Percentiles rank a stretch among this genome's conserved stretches.
Conservation (phyloP, 1,140 invertebrate species). For the Thaumatotibia leucotreta region DNA sequence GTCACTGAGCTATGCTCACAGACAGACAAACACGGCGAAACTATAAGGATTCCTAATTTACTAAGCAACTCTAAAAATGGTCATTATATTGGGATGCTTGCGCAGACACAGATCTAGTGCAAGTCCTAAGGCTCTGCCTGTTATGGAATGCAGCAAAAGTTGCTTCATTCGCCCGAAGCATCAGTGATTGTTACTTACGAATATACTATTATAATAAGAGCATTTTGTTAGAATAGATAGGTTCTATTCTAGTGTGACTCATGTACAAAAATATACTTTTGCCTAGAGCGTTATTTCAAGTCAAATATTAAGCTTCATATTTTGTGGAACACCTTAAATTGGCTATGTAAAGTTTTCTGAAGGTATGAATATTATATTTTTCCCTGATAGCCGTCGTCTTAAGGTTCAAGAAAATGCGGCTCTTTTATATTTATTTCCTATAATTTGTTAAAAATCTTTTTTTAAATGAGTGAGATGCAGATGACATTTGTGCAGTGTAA, state of each 20-base stretch:
- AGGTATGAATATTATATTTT: not conserved
- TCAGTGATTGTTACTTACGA: not conserved
- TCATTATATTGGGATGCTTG: not conserved
- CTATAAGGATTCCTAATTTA: too few species aligned
- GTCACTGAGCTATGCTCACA: too few species aligned
- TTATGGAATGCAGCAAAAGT: not conserved
- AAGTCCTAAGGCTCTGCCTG: not conserved
- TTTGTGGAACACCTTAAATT: too few species aligned
- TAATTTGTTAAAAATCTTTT: too few species aligned
- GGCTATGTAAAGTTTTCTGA: not conserved
- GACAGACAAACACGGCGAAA: too few species aligned
- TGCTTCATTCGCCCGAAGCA: not conserved
- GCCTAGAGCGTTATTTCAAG: not conserved
- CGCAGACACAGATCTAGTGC: not conserved
- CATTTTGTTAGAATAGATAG: not conserved
- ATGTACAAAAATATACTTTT: too few species aligned
- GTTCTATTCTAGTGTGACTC: not conserved
- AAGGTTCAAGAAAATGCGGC: too few species aligned
- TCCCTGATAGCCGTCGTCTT: too few species aligned
- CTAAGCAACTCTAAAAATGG: too few species aligned
- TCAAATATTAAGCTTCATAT: not conserved
- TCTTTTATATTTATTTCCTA: too few species aligned
- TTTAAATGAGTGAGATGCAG: too few species aligned
- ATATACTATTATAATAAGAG: not conserved
- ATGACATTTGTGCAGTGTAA: too few species aligned